A percentile compares a stretch with the other conserved stretches of the same genome.
phyloP scores from a whole-genome alignment of 1,140 invertebrate genomes.

The Meloidogyne floridensis region DNA sequence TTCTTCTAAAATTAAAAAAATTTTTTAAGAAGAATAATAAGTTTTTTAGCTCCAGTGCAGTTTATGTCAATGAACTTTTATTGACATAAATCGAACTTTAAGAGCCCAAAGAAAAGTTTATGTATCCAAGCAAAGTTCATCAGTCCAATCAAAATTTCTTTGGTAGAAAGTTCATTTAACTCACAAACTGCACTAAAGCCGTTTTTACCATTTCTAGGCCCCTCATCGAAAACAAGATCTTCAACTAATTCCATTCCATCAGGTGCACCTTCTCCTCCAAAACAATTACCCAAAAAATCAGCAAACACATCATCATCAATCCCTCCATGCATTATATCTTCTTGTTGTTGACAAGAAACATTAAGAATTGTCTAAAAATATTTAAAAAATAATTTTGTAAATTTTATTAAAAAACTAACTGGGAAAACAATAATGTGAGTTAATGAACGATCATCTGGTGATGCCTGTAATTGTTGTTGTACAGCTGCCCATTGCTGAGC shows the following conservation, averaged over 20 bases:
- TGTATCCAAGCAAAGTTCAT: too few relatives aligned
- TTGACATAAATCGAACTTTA: too few relatives aligned
- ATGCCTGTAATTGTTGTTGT: constrained; percentile 16
- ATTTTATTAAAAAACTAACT: neutral
- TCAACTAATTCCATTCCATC: constrained; percentile 33
- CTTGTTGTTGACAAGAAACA: constrained; percentile 35
- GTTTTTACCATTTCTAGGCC: neutral
- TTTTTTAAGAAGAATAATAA: neutral
- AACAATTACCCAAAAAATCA: constrained; percentile 28
- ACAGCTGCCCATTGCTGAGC: constrained; percentile 71
- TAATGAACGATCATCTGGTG: constrained; percentile 88
- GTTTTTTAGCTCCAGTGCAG: neutral
- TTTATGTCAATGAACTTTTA: too few relatives aligned
- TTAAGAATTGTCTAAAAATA: constrained; percentile 69
- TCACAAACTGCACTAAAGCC: too few relatives aligned
- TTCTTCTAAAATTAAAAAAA: constrained; percentile 35
- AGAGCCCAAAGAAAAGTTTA: too few relatives aligned
- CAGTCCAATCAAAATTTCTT: too few relatives aligned
- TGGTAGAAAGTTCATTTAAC: too few relatives aligned
- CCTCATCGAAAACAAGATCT: constrained; percentile 29
- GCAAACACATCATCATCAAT: constrained; percentile 39
- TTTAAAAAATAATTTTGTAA: neutral
- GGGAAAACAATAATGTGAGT: constrained; percentile 99
- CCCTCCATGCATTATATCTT: constrained; percentile 28
- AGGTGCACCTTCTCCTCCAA: constrained; percentile 1